Percentiles rank a stretch among this genome's conserved stretches.
phyloP scores from a whole-genome alignment of 2,113 vertebrate genomes.

The Catharus bicknelli region DNA sequence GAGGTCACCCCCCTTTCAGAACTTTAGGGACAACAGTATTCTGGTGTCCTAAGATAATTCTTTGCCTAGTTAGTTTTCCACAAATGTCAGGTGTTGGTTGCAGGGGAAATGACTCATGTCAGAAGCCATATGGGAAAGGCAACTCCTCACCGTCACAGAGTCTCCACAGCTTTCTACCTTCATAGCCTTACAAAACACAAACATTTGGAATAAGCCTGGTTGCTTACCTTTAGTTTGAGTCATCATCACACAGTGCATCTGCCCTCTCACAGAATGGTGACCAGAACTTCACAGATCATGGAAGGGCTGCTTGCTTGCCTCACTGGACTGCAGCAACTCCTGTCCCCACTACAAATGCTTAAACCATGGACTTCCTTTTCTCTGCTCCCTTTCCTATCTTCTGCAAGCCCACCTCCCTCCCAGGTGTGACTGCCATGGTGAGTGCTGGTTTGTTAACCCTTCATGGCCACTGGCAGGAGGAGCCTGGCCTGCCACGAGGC shows the following conservation, averaged over 20 bases:
- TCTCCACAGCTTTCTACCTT: background rate
- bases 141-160: background rate
- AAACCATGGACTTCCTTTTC: background rate
- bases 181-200: background rate
- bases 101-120: background rate
- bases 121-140: background rate
- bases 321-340: background rate
- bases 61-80: background rate
- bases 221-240: background rate
- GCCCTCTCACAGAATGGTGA: accelerated
- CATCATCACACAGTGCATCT: accelerated
- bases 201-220: background rate
- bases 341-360: background rate
- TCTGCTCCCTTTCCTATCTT: background rate
- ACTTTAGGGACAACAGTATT: background rate
- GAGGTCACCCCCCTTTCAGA: background rate
- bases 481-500: background rate
- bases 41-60: background rate
- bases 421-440: background rate
- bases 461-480: background rate
- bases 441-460: conserved; percentile 4
- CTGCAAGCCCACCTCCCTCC: background rate
- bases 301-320: background rate
- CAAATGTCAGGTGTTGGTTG: background rate
- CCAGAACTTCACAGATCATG: background rate